Evolutionary conservation across 2,888 invertebrate genomes (phyloP).

Genomic region (Bugulina stolonifera): DNA sequence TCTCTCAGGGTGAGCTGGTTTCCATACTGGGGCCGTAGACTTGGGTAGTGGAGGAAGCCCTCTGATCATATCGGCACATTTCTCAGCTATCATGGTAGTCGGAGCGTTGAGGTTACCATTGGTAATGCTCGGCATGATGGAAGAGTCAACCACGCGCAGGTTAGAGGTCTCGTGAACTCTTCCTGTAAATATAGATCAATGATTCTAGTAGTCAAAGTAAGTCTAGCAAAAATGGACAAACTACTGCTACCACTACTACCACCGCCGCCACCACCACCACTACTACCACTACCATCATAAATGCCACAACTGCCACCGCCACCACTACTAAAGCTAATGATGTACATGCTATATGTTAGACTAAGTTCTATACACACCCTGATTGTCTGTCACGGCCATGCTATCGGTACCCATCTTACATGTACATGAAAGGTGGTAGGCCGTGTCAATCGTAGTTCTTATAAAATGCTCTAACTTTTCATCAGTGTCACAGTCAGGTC

Average conservation of each 20-base stretch:
- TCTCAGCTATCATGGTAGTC: conserved; percentile 57
- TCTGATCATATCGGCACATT: conserved; percentile 55
- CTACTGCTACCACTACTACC: no score
- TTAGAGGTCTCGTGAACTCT: conserved; percentile 52
- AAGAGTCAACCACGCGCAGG: conserved; percentile 72
- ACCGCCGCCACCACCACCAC: no score
- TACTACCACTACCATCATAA: no score
- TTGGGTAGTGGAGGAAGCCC: conserved; percentile 46
- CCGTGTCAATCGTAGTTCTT: conserved; percentile 55
- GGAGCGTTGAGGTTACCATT: conserved; percentile 66
- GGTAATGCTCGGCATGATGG: conserved; percentile 70
- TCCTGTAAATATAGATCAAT: neutral
- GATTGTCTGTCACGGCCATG: conserved; percentile 64
- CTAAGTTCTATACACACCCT: no score
- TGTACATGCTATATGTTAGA: no score
- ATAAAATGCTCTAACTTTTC: conserved; percentile 50
- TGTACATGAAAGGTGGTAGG: conserved; percentile 75
- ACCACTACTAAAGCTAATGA: no score
- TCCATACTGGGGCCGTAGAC: conserved; percentile 45
- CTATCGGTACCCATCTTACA: conserved; percentile 64
- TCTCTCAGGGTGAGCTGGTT: conserved; percentile 31
- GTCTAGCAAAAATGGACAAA: no score
- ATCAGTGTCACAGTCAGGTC: conserved; percentile 40
- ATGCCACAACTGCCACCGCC: no score
- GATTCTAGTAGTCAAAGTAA: no score